Conservation (phyloP, 2,888 invertebrate species). For the Bruchidius siliquastri region DNA sequence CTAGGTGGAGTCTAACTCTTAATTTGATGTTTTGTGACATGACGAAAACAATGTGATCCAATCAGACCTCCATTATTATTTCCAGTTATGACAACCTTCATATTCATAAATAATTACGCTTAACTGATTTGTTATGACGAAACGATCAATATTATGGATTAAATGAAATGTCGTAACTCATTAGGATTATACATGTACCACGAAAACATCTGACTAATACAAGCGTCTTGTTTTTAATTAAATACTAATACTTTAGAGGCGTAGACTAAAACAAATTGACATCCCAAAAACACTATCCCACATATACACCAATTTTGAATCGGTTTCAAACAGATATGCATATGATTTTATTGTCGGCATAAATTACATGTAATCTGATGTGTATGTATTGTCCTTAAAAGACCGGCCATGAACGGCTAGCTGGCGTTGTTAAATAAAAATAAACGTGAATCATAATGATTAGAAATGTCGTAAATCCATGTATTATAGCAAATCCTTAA, state of each 20-base stretch:
- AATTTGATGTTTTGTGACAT: no score
- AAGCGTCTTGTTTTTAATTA: neutral
- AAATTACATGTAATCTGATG: neutral
- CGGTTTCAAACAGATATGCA: neutral
- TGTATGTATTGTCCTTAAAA: neutral
- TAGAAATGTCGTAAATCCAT: neutral
- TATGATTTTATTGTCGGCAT: neutral
- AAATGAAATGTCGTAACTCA: neutral
- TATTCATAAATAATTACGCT: neutral
- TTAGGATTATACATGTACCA: neutral
- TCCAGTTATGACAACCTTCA: neutral
- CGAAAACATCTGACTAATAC: neutral
- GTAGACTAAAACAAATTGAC: neutral
- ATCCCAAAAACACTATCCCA: neutral
- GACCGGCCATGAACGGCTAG: neutral
- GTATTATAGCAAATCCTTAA: neutral
- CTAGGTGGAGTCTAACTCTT: no score
- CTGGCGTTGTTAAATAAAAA: neutral
- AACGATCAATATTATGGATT: neutral
- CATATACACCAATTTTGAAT: neutral
- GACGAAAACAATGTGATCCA: no score
- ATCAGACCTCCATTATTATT: neutral
- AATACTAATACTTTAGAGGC: neutral
- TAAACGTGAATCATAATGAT: neutral
- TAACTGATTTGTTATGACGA: neutral